These are phyloP conservation scores for Distichodus sexfasciatus DNA, from an alignment of 2,797 vertebrate species.

Conservation along the genomic window DNA sequence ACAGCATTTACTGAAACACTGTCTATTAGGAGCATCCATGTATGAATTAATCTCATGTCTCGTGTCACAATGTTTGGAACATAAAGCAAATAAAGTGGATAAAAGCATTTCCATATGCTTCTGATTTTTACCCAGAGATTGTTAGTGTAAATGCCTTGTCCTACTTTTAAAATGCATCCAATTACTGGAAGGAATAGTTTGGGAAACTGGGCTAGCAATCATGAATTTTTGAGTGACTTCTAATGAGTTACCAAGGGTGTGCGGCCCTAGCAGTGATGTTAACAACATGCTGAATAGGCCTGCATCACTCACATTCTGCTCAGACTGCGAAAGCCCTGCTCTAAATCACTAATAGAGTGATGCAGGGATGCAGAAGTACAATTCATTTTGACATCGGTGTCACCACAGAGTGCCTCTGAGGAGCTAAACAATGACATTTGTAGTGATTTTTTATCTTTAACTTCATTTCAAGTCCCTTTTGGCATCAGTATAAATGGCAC, in stretches of 20 bases:
- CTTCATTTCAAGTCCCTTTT: not conserved
- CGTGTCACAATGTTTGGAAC: too few species aligned
- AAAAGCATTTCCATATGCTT: too few species aligned
- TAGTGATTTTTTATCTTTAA: not conserved
- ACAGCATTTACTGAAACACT: too few species aligned
- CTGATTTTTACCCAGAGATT: too few species aligned
- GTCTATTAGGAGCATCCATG: too few species aligned
- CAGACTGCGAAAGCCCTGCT: not conserved
- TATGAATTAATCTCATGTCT: too few species aligned
- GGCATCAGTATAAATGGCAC: not conserved
- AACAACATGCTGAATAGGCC: constrained; percentile 49
- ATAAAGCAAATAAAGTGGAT: too few species aligned
- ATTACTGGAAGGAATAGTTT: not conserved
- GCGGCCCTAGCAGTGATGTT: constrained; percentile 27
- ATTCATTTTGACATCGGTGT: constrained; percentile 5
- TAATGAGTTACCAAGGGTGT: constrained; percentile 43
- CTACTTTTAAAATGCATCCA: too few species aligned
- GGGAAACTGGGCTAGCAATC: constrained; percentile 28
- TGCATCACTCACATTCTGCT: not conserved
- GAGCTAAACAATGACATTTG: not conserved
- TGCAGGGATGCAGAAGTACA: constrained; percentile 3
- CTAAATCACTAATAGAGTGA: not conserved
- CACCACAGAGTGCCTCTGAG: not conserved
- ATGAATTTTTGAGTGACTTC: constrained; percentile 44
- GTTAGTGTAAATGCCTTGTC: too few species aligned